A percentile compares a stretch with the other conserved stretches of the same genome.
Conservation (phyloP, 1,140 invertebrate species). For the Panagrolaimus sp. region DNA sequence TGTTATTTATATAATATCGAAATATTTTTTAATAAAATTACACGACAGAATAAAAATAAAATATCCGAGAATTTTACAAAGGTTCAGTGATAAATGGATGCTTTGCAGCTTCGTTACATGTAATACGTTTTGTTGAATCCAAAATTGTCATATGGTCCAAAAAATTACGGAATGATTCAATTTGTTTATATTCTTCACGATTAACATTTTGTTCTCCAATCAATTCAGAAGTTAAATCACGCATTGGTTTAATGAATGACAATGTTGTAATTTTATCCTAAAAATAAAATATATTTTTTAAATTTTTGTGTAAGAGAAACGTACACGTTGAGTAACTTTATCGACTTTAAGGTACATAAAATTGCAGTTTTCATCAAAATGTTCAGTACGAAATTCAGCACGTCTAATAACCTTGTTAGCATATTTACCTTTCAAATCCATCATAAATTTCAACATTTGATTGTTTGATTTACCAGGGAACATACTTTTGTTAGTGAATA, state of each 20-base stretch:
- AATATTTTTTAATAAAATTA: too few relatives aligned
- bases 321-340: constrained; percentile 93
- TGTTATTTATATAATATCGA: too few relatives aligned
- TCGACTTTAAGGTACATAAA: constrained; percentile 95
- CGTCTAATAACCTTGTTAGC: constrained; percentile 93
- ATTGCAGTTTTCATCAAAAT: constrained; percentile 93
- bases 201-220: constrained; percentile 78
- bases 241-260: constrained; percentile 76
- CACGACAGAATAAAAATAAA: too few relatives aligned
- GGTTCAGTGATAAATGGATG: constrained; percentile 87
- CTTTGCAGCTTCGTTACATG: constrained; percentile 83
- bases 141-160: constrained; percentile 86
- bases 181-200: constrained; percentile 65
- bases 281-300: constrained; percentile 26
- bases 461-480: constrained; percentile 98
- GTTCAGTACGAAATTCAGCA: constrained; percentile 86
- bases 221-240: constrained; percentile 80
- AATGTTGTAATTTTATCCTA: constrained; percentile 93
- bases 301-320: constrained; percentile 59
- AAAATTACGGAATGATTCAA: constrained; percentile 82
- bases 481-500: constrained; percentile 97
- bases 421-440: constrained; percentile 96
- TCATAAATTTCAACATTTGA: constrained; percentile 97
- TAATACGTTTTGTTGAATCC: constrained; percentile 84
- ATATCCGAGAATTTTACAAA: constrained; percentile 14